Base-by-base conservation (phyloP, 2,888 invertebrate species). In the Sepioteuthis lessoniana region DNA sequence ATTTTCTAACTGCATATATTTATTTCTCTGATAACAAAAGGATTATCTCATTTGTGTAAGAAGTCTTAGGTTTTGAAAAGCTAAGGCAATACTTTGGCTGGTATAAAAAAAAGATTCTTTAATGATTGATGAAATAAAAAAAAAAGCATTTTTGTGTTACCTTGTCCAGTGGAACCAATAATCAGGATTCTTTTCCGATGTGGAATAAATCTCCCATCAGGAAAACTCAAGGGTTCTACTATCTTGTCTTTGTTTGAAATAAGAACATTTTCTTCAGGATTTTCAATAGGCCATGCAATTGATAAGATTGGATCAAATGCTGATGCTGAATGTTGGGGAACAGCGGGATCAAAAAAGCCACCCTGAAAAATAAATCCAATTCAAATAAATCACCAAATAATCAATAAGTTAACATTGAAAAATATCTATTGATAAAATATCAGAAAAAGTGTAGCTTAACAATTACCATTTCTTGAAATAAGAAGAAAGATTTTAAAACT, bases 161-260 rank as follows among this genome's bases (percentile, higher is more conserved):
- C 94, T 94, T 94, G 94, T 47, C 94, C 94, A 37, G 94, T 93
- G 16, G 94, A 94, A 35, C 94, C 94, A 35, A 94, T 94, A n/a
- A 94, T 92, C 47, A 94, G 94, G 38, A 94, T 42, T 93, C 94
- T 94, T 47, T 94, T 94, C 13, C 94, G n/a, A 28, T 94, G 92
- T n/a, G 93, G 90, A 90, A 37, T 90, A 7, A 31, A 50, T 31
- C n/a, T 42, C 4, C 19, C 38, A 31, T 60, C 50, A n/a, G 90
- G 42, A 28, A 38, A 31, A 37, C 42, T 21, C 46, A 93, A 0
- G 91, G 28, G 31, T 38, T 38, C 42, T 28, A 46, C 91, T 31
- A 42, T 91, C 94, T 94, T 28, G 47, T 55, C 90, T 35, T 93
- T 90, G 90, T 95, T 94, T 21, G 94, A 95, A 25, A 95, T 93